These are phyloP conservation scores for Rhinoptilus africanus DNA, from an alignment of 2,113 vertebrate genomes.

Conservation along the genomic window DNA sequence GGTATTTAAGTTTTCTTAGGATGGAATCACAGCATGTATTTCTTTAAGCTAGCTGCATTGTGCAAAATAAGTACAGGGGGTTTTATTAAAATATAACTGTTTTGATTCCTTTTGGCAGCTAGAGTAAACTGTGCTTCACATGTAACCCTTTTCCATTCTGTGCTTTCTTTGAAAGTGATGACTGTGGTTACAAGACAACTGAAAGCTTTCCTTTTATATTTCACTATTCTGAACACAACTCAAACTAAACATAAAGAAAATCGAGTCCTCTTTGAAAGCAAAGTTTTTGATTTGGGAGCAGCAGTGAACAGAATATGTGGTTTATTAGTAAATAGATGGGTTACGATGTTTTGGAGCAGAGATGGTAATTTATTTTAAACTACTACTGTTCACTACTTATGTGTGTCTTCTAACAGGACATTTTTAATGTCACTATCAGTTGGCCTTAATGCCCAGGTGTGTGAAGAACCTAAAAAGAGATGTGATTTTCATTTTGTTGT, in stretches of 20 bases:
- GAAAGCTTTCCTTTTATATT: not conserved
- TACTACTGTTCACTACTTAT: not conserved
- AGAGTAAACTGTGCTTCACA: not conserved
- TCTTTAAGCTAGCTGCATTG: not conserved
- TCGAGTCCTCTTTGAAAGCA: not conserved
- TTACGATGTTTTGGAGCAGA: not conserved
- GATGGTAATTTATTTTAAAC: not conserved
- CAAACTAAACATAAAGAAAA: not conserved
- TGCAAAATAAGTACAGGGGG: not conserved
- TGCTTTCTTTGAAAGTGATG: not conserved
- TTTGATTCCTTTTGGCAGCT: constrained; percentile 1
- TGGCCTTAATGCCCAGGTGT: not conserved
- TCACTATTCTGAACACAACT: not conserved
- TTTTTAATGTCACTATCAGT: not conserved
- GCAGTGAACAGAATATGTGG: not conserved
- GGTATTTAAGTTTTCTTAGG: not conserved
- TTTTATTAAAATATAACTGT: constrained; percentile 6
- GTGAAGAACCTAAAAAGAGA: not conserved
- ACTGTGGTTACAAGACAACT: not conserved
- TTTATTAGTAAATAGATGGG: not conserved
- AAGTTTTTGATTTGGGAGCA: not conserved
- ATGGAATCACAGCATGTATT: not conserved
- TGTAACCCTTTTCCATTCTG: not conserved
- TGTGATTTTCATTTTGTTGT: not conserved
- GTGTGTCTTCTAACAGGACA: not conserved